Evolutionary conservation across 2,797 vertebrate species (phyloP).

Genomic region (Tenualosa ilisha): DNA sequence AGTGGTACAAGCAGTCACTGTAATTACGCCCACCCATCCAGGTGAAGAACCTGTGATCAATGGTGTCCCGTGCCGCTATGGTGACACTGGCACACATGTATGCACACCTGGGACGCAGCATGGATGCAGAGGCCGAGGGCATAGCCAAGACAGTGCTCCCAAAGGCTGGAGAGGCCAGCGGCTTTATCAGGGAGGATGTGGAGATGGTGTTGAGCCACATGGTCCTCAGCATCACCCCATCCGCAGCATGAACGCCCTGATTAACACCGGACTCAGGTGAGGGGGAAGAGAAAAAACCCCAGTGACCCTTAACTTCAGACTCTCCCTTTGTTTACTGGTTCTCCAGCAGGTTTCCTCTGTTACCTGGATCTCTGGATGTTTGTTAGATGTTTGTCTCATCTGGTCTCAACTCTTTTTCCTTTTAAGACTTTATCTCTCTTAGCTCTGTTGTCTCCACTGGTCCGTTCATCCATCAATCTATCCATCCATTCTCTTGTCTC

Average conservation of each 20-base stretch:
- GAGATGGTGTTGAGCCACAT: not conserved
- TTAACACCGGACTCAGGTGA: slow-evolving; percentile 46
- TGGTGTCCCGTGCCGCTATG: slow-evolving; percentile 79
- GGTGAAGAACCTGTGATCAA: slow-evolving; percentile 81
- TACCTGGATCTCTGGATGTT: not conserved
- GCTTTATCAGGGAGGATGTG: not conserved
- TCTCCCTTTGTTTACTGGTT: no score
- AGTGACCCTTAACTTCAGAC: no score
- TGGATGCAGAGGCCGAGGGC: slow-evolving; percentile 79
- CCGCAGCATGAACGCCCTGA: not conserved
- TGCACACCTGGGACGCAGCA: slow-evolving; percentile 73
- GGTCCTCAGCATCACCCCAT: not conserved
- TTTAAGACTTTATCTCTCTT: not conserved
- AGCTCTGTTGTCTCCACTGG: not conserved
- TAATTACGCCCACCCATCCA: slow-evolving; percentile 32
- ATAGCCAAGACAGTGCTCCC: slow-evolving; percentile 75
- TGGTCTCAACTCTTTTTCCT: not conserved
- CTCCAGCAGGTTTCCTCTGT: no score
- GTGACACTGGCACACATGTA: slow-evolving; percentile 78
- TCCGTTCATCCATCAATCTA: not conserved
- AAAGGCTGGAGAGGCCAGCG: slow-evolving; percentile 73
- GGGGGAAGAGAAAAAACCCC: no score
- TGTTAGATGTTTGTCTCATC: not conserved
- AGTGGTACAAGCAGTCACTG: not conserved
- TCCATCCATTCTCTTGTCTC: not conserved